Percentiles rank a stretch among this genome's conserved stretches.
phyloP scores from a whole-genome alignment of 2,113 vertebrate genomes.

The Salvelinus fontinalis region DNA sequence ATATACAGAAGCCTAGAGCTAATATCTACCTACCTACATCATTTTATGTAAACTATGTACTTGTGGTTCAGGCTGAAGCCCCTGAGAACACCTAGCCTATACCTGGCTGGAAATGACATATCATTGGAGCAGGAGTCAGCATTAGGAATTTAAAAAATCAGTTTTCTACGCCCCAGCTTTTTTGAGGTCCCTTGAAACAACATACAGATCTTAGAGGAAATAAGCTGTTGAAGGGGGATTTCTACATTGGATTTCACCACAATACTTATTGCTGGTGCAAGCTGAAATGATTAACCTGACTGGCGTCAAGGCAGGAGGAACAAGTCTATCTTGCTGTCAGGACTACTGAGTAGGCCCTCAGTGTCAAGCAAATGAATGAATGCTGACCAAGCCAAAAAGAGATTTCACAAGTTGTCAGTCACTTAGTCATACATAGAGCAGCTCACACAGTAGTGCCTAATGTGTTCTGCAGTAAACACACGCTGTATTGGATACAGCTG shows the following conservation, averaged over 20 bases:
- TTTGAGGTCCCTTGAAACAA: too few relatives aligned
- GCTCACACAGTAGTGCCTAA: background rate
- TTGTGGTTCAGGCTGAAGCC: background rate
- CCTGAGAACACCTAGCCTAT: background rate
- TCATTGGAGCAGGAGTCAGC: too few relatives aligned
- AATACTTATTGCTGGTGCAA: too few relatives aligned
- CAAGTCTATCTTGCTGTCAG: background rate
- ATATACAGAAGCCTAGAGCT: too few relatives aligned
- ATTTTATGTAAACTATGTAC: background rate
- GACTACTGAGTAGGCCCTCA: background rate
- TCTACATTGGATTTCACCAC: too few relatives aligned
- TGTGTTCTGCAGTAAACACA: background rate
- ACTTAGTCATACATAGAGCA: background rate
- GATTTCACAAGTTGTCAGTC: slow-evolving; percentile 5
- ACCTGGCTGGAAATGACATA: background rate
- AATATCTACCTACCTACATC: too few relatives aligned
- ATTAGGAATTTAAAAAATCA: too few relatives aligned
- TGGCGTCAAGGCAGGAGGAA: background rate
- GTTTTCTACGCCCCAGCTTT: too few relatives aligned
- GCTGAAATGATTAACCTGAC: background rate
- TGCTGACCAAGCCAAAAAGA: slow-evolving; percentile 7
- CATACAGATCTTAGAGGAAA: too few relatives aligned
- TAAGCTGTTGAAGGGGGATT: too few relatives aligned
- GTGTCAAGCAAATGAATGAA: background rate
- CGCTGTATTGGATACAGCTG: background rate